Percentiles rank a stretch among this genome's conserved stretches.
phyloP scores from a whole-genome alignment of 2,113 vertebrate species.

The Merops nubicus region DNA sequence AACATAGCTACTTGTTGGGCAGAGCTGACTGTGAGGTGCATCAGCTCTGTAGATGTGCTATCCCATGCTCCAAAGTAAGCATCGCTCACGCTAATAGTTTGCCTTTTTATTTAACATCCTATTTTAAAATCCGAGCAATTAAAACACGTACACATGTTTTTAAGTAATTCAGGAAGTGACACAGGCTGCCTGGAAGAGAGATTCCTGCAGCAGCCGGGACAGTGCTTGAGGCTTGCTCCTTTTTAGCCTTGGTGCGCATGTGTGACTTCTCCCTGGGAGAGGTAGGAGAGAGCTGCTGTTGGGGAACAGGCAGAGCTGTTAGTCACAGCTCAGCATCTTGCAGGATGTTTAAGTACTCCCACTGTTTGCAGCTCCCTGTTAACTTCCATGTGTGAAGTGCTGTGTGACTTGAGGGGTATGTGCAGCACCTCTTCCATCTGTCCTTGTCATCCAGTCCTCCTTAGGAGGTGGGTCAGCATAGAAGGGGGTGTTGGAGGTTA shows the following conservation, averaged over 20 bases:
- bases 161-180: background rate
- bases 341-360: background rate
- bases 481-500: background rate
- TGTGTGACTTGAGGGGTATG: background rate
- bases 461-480: background rate
- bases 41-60: background rate
- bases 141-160: background rate
- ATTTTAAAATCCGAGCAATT: background rate
- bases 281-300: slow-evolving; percentile 1
- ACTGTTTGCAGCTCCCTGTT: slow-evolving; percentile 7
- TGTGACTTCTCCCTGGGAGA: background rate
- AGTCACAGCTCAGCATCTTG: slow-evolving; percentile 27
- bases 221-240: background rate
- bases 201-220: background rate
- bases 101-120: background rate
- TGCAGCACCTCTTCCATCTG: background rate
- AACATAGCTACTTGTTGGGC: background rate
- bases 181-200: background rate
- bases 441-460: background rate
- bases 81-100: background rate
- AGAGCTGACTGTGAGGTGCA: background rate
- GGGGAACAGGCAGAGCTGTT: background rate
- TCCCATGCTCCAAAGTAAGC: background rate
- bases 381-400: background rate
- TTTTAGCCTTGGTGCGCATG: background rate